Evolutionary conservation across 2,888 invertebrate species (phyloP).

Genomic region (Oegoconia quadripuncta): DNA sequence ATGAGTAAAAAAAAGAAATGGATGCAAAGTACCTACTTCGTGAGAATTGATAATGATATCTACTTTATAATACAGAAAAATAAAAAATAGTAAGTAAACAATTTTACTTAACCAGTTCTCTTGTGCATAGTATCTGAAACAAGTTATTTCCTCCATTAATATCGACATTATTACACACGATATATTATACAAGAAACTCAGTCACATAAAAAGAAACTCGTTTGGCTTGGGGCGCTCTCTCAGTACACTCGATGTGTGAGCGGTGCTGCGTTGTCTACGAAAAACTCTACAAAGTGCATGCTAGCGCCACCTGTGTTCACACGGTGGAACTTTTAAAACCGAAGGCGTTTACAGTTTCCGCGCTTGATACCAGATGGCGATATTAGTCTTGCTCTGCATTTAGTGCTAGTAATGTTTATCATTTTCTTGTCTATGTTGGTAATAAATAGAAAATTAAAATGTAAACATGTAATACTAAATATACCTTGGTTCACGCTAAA

Average conservation of each 20-base stretch:
- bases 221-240: too few relatives aligned
- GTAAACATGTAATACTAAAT: too few relatives aligned
- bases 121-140: conserved; percentile 78
- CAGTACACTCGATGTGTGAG: too few relatives aligned
- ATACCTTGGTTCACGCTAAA: too few relatives aligned
- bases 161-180: conserved; percentile 23
- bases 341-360: conserved; percentile 19
- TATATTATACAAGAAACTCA: conserved; percentile 5
- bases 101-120: conserved; percentile 61
- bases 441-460: too few relatives aligned
- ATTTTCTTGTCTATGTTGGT: too few relatives aligned
- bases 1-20: too few relatives aligned
- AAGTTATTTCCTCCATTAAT: conserved; percentile 57
- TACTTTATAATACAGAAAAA: neutral
- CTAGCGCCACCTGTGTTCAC: conserved; percentile 47
- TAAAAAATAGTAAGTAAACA: conserved; percentile 1
- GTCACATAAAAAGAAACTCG: too few relatives aligned
- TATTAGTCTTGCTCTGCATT: conserved; percentile 4
- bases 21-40: neutral
- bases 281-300: conserved; percentile 2
- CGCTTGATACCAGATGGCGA: conserved; percentile 33
- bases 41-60: neutral
- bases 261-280: too few relatives aligned
- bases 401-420: too few relatives aligned
- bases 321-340: conserved; percentile 27